Evolutionary conservation across 2,797 vertebrate species (phyloP).

Genomic region (Trachops cirrhosus): DNA sequence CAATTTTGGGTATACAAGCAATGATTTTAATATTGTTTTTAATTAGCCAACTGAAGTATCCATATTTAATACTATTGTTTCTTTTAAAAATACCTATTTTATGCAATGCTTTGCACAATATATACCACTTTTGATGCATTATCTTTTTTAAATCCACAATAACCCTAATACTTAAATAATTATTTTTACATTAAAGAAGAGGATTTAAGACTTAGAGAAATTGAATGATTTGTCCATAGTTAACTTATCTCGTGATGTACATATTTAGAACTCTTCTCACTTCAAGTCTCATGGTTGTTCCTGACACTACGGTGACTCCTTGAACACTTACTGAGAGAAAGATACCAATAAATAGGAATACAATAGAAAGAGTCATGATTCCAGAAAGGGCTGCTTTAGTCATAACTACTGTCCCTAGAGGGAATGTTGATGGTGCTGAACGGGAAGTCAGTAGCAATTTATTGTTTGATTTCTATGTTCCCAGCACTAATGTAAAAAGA

Average conservation of each 20-base stretch:
- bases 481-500: not conserved
- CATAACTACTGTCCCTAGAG: not conserved
- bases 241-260: not conserved
- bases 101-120: not conserved
- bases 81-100: not conserved
- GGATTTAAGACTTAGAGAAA: not conserved
- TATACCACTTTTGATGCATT: not conserved
- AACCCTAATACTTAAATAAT: not conserved
- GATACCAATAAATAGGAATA: not conserved
- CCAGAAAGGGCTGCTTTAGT: not conserved
- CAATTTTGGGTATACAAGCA: not conserved
- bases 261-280: not conserved
- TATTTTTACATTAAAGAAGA: not conserved
- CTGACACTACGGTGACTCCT: not conserved
- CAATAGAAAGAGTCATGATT: not conserved
- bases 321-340: not conserved
- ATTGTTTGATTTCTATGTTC: not conserved
- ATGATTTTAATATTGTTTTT: not conserved
- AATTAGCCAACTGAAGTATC: not conserved
- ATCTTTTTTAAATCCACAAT: not conserved
- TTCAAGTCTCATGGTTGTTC: not conserved
- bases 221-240: not conserved
- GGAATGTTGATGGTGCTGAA: not conserved
- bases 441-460: not conserved
- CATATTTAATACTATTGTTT: not conserved